These are phyloP conservation scores for Helarctos malayanus DNA, from an alignment of 2,797 vertebrate species.

Conservation along the genomic window DNA sequence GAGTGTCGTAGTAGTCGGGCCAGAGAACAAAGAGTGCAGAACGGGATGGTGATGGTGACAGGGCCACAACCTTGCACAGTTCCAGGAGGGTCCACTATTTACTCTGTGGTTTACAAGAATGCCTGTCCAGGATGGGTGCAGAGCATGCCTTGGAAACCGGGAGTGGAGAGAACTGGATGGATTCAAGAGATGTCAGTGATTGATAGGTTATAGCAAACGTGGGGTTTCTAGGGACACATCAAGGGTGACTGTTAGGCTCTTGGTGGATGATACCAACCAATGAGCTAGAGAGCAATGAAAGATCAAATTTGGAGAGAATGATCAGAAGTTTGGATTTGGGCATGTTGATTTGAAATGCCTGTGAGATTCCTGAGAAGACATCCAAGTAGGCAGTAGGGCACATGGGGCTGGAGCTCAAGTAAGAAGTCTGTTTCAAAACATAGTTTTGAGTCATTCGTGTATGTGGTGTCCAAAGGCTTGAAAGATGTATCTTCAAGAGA, in stretches of 20 bases:
- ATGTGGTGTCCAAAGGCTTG: neutral
- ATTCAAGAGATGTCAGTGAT: neutral
- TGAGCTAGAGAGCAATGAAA: neutral
- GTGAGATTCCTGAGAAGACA: constrained; percentile 21
- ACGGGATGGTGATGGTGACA: neutral
- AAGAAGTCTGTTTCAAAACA: neutral
- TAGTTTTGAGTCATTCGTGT: neutral
- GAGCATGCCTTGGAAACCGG: neutral
- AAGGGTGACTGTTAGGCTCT: neutral
- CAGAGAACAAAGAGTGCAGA: too few relatives aligned
- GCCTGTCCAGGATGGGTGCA: too few relatives aligned
- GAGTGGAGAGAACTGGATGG: neutral
- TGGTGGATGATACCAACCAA: neutral
- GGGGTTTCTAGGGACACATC: neutral
- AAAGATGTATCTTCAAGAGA: neutral
- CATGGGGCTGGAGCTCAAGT: neutral
- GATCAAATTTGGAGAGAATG: neutral
- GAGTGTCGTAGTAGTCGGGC: neutral
- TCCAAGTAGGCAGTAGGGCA: neutral
- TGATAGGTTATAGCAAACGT: neutral
- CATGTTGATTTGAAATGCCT: neutral
- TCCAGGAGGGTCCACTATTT: neutral
- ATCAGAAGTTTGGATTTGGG: neutral
- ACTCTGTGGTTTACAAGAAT: neutral
- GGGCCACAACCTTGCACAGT: neutral